phyloP scores from a whole-genome alignment of 2,797 vertebrate species.

The Argya squamiceps region DNA sequence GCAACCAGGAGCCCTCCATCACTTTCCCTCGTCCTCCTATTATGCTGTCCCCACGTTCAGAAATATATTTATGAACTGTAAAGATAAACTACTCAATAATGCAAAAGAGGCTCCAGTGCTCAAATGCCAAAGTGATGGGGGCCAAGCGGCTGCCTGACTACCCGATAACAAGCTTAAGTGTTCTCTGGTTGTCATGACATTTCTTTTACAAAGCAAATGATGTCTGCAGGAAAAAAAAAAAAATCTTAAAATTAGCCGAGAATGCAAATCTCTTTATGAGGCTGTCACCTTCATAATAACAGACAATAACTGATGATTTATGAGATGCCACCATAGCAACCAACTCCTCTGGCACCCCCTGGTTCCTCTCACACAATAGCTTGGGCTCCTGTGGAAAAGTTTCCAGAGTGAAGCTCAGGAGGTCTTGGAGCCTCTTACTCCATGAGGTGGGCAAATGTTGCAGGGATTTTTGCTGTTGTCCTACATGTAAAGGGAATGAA shows the following conservation, averaged over 20 bases:
- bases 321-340: conserved; percentile 81
- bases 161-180: conserved; percentile 73
- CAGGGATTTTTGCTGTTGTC: background rate
- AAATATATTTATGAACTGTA: conserved; percentile 79
- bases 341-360: conserved; percentile 66
- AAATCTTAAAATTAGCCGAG: conserved; percentile 75
- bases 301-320: conserved; percentile 83
- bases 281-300: conserved; percentile 79
- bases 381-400: conserved; percentile 62
- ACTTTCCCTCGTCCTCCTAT: conserved; percentile 50
- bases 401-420: background rate
- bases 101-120: conserved; percentile 62
- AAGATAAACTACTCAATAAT: conserved; percentile 79
- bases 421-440: background rate
- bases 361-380: conserved; percentile 61
- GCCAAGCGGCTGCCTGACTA: conserved; percentile 68
- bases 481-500: background rate
- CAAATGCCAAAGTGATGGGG: conserved; percentile 73
- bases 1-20: conserved; percentile 76
- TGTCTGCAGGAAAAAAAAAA: conserved; percentile 65
- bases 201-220: conserved; percentile 77
- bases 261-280: conserved; percentile 80
- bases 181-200: conserved; percentile 78
- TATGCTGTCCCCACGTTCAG: conserved; percentile 59
- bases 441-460: background rate